phyloP scores from a whole-genome alignment of 2,888 invertebrate species.

The Heliconius aoede region DNA sequence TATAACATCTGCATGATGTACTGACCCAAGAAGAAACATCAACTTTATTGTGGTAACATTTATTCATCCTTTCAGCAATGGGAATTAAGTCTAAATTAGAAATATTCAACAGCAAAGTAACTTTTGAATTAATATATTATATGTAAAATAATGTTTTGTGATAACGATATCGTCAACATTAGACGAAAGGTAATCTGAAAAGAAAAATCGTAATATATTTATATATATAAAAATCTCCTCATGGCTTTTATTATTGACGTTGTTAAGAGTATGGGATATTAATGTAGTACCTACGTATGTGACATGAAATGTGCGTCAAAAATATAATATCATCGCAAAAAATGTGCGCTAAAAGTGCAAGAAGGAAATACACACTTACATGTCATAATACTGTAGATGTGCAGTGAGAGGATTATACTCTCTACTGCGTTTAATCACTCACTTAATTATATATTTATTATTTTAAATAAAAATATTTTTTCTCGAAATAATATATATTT shows the following conservation, averaged over 20 bases:
- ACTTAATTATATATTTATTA: not conserved
- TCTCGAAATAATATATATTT: not conserved
- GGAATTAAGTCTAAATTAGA: not conserved
- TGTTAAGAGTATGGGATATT: too few relatives aligned
- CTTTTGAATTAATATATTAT: not conserved
- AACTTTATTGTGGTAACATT: not conserved
- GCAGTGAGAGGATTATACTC: not conserved
- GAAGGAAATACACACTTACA: conserved; percentile 11
- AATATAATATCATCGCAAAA: not conserved
- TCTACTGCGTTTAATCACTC: not conserved
- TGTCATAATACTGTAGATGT: not conserved
- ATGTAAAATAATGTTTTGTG: not conserved
- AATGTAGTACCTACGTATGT: too few relatives aligned
- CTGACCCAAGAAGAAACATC: not conserved
- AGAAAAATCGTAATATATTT: not conserved
- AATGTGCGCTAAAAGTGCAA: not conserved
- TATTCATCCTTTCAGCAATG: not conserved
- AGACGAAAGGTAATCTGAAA: not conserved
- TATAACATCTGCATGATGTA: conserved; percentile 40
- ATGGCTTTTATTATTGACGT: not conserved
- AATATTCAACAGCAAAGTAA: not conserved
- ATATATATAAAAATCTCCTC: not conserved
- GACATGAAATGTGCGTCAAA: not conserved
- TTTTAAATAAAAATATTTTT: not conserved
- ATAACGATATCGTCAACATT: not conserved